phyloP scores from a whole-genome alignment of 2,797 vertebrate species.

The Columba guinea region DNA sequence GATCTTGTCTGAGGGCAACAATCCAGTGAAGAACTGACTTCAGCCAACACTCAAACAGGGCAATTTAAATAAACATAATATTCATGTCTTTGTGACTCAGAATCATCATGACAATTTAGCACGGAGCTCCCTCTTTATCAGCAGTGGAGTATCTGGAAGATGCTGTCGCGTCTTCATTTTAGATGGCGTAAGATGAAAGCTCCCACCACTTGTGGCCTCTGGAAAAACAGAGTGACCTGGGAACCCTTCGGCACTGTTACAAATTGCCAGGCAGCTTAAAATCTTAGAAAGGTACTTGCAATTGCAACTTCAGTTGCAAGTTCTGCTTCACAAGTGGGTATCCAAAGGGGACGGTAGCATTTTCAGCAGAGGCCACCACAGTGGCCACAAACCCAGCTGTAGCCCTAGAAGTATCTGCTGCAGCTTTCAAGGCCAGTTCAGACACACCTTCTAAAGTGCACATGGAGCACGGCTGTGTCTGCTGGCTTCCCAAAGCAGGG shows the following conservation, averaged over 20 bases:
- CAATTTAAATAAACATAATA: background rate
- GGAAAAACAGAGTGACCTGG: background rate
- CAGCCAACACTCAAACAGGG: background rate
- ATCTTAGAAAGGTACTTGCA: background rate
- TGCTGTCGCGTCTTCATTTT: background rate
- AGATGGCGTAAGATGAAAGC: background rate
- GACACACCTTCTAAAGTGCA: background rate
- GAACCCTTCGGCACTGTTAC: background rate
- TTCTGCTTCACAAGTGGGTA: background rate
- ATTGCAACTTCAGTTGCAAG: background rate
- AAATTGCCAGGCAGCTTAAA: background rate
- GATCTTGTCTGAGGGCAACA: background rate
- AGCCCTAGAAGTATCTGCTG: background rate
- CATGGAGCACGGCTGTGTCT: background rate
- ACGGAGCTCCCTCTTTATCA: fast-evolving
- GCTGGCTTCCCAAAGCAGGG: background rate
- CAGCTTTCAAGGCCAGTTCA: background rate
- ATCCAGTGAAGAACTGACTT: background rate
- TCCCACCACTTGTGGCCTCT: background rate
- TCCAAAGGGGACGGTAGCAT: background rate
- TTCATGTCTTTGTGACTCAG: background rate
- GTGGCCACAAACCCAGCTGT: background rate
- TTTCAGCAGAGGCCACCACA: background rate
- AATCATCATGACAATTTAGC: background rate
- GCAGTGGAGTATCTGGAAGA: background rate